Conservation (phyloP, 2,113 vertebrate species). For the Megaceryle maxima region DNA sequence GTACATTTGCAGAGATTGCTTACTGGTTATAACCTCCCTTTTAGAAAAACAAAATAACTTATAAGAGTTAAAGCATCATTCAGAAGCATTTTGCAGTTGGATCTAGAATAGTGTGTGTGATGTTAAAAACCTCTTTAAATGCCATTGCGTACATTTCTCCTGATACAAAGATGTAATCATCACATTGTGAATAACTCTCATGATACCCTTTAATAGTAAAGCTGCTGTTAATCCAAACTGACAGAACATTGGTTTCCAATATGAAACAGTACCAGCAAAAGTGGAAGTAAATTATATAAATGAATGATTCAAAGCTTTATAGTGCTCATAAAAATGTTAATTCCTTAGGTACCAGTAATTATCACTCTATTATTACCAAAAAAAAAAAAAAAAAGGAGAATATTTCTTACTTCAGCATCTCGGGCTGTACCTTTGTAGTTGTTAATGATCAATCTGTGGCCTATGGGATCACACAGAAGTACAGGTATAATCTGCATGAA, state of each 20-base stretch:
- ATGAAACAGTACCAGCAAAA: background rate
- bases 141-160: background rate
- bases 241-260: background rate
- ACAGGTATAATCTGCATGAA: background rate
- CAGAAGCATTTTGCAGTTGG: background rate
- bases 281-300: background rate
- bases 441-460: background rate
- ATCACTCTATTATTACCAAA: background rate
- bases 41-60: background rate
- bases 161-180: background rate
- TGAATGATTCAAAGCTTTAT: background rate
- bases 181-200: background rate
- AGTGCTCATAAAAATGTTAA: background rate
- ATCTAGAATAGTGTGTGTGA: background rate
- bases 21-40: background rate
- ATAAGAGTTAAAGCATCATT: background rate
- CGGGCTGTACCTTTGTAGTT: background rate
- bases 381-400: too few relatives aligned
- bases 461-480: background rate
- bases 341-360: background rate
- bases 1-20: background rate
- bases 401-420: background rate
- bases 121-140: background rate
- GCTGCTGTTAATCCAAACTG: background rate
- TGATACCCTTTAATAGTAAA: background rate